phyloP scores from a whole-genome alignment of 2,113 vertebrate species.

The Ceuthmochares aereus region DNA sequence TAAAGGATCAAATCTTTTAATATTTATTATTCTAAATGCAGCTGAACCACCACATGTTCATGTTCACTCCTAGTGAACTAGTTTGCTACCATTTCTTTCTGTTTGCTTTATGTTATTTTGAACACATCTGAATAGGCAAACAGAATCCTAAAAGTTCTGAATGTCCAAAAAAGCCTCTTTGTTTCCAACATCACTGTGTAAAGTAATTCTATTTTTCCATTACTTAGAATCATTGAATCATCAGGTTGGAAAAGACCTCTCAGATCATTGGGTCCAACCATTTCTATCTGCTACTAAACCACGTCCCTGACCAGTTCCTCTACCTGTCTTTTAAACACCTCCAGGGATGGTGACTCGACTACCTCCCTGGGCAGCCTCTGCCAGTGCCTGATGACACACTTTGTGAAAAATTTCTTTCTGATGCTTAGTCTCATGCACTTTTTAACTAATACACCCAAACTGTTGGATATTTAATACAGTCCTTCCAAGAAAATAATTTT shows the following conservation, averaged over 20 bases:
- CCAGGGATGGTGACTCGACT: too few species aligned
- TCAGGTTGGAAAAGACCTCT: too few species aligned
- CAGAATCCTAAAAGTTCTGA: background rate
- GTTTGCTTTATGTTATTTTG: background rate
- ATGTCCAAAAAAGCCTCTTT: rapidly evolving
- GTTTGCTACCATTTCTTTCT: background rate
- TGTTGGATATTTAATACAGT: background rate
- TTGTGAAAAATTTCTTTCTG: too few species aligned
- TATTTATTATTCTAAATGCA: background rate
- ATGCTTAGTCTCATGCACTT: background rate
- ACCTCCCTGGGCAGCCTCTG: too few species aligned
- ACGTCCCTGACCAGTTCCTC: too few species aligned
- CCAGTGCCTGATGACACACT: too few species aligned
- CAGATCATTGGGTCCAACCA: too few species aligned
- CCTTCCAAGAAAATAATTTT: background rate
- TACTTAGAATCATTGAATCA: too few species aligned
- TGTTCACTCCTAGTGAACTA: background rate
- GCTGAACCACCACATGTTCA: rapidly evolving
- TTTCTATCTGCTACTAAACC: too few species aligned
- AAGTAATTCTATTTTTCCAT: background rate
- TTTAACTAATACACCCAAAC: background rate
- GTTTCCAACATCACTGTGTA: background rate
- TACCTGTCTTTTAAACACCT: too few species aligned
- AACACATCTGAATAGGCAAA: background rate
- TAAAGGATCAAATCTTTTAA: background rate